Evolutionary conservation across 2,888 invertebrate species (phyloP).

Genomic region (Acutogordius australiensis): DNA sequence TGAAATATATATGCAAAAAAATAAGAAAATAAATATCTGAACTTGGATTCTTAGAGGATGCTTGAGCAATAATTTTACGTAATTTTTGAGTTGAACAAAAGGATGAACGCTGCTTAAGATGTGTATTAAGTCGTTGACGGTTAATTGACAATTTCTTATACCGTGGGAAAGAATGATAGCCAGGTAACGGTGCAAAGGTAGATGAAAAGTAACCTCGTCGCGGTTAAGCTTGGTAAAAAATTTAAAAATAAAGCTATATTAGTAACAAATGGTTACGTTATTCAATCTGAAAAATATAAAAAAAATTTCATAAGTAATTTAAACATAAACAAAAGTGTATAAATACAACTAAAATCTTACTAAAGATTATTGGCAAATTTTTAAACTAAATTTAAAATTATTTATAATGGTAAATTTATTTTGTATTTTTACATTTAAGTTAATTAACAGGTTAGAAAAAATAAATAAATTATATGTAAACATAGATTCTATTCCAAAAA

Average conservation of each 20-base stretch:
- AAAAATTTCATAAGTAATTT: background rate
- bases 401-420: too few relatives aligned
- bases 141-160: background rate
- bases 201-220: constrained; percentile 62
- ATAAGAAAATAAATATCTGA: too few relatives aligned
- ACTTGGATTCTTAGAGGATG: constrained; percentile 76
- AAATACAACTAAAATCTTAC: too few relatives aligned
- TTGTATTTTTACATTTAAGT: too few relatives aligned
- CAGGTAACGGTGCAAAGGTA: constrained; percentile 76
- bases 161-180: constrained; percentile 23
- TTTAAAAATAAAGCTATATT: background rate
- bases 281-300: too few relatives aligned
- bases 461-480: too few relatives aligned
- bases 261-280: too few relatives aligned
- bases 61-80: constrained; percentile 47
- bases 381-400: too few relatives aligned
- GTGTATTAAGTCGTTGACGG: background rate
- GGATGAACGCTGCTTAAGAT: background rate
- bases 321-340: background rate
- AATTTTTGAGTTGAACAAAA: constrained; percentile 11
- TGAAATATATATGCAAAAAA: too few relatives aligned
- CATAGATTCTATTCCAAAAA: too few relatives aligned
- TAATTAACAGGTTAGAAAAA: too few relatives aligned
- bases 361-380: too few relatives aligned
- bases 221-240: constrained; percentile 16